These are phyloP conservation scores for Papilio aristodemus DNA, from an alignment of 1,140 invertebrate genomes.

Conservation along the genomic window DNA sequence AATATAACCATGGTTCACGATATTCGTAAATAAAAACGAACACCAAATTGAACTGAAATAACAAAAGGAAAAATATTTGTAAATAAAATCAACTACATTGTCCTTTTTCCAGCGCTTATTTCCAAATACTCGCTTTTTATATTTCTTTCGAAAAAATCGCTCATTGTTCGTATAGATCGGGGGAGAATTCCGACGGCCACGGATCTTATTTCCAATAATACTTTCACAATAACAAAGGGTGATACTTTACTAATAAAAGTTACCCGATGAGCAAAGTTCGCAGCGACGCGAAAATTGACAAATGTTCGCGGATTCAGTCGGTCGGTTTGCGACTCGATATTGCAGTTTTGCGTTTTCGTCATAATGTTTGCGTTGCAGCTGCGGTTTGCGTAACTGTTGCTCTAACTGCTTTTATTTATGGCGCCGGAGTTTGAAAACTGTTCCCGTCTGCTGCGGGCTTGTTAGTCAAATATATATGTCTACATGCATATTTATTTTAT, in stretches of 20 bases:
- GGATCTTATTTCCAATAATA: conserved; percentile 27
- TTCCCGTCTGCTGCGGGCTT: conserved; percentile 8
- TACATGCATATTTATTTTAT: neutral
- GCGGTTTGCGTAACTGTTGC: conserved; percentile 30
- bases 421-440: conserved; percentile 18
- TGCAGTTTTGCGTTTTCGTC: conserved; percentile 31
- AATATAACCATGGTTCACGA: neutral
- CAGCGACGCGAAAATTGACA: conserved; percentile 17
- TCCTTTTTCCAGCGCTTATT: conserved; percentile 15
- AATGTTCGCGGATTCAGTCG: conserved; percentile 5
- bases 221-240: conserved; percentile 26
- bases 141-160: conserved; percentile 21
- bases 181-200: conserved; percentile 26
- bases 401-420: conserved; percentile 28
- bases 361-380: conserved; percentile 31
- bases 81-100: conserved; percentile 21
- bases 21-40: neutral
- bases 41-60: conserved; percentile 15
- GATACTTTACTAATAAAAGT: conserved; percentile 32
- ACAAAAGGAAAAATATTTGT: conserved; percentile 4
- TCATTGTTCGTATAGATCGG: neutral
- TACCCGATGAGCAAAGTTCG: conserved; percentile 27
- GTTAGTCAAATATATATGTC: conserved; percentile 10
- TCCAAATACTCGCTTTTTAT: conserved; percentile 22
- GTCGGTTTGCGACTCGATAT: conserved; percentile 13